Evolutionary conservation across 2,113 vertebrate species (phyloP).

Genomic region (Gambusia affinis): DNA sequence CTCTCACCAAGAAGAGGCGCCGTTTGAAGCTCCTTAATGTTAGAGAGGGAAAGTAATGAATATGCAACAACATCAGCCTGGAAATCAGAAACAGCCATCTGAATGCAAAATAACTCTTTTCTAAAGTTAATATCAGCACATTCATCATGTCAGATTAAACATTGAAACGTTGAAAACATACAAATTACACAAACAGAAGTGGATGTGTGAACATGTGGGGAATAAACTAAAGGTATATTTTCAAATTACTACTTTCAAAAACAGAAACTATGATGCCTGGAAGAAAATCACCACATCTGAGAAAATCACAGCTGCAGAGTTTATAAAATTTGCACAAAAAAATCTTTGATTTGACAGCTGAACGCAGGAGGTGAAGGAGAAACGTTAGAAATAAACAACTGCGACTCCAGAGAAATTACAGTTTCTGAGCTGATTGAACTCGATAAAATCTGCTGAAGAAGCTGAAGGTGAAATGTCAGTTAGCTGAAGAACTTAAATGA

Average conservation of each 20-base stretch:
- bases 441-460: not conserved
- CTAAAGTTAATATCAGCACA: not conserved
- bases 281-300: not conserved
- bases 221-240: no score
- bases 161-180: not conserved
- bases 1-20: conserved; percentile 77
- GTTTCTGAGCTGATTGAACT: not conserved
- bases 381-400: not conserved
- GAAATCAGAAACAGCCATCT: conserved; percentile 25
- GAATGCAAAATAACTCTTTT: not conserved
- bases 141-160: not conserved
- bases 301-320: not conserved
- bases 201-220: not conserved
- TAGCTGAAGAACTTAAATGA: not conserved
- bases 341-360: not conserved
- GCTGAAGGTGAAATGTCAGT: not conserved
- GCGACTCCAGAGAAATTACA: not conserved
- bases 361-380: not conserved
- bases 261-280: no score
- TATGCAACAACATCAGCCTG: conserved; percentile 64
- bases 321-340: not conserved
- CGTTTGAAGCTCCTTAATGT: conserved; percentile 72
- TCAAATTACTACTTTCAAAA: no score
- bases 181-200: no score
- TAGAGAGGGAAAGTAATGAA: conserved; percentile 68